Evolutionary conservation across 2,888 invertebrate genomes (phyloP), one percentile per base, ranked within the genome.

Genomic region (Leucoma salicis): DNA sequence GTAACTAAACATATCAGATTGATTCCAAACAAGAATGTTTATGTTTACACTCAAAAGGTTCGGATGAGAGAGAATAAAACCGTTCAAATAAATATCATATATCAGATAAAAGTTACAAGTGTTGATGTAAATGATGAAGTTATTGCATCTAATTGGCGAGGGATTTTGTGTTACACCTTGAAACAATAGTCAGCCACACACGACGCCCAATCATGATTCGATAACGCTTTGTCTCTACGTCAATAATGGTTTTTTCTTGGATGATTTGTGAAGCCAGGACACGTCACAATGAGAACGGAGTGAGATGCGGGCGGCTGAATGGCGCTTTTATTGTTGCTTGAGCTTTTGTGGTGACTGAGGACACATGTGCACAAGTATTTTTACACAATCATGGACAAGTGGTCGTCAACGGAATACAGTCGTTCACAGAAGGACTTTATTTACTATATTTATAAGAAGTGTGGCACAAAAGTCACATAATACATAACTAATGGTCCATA

Each of bases 181-280:
- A 58, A 63, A 71, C 72, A 71, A 70, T 70, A 73, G 60, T 45
- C 64, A 56, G 65, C 86, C 88, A 82, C 87, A 86, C 85, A 84
- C 86, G 80, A 70, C 69, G 85, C 60, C 73, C 82, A 85, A 84
- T 82, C 79, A 74, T 54, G 62, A 48, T 39, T 46, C 67, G 70
- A 75, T 78, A 73, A 74, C 61, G 74, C 78, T 73, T 86, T 85
- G 87, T 86, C 78, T 87, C 76, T 76, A 67, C 74, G 71, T 78
- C 76, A 64, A 73, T 74, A 76, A 74, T 76, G 67, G 63, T 66
- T 74, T 75, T 72, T 21, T 77, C 78, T 81, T 75, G 74, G 74
- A 83, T 84, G 83, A 86, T 86, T 84, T 86, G 88, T 87, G 85
- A 81, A 82, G 82, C 77, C 82, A 81, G 83, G 83, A 82, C 80